These are phyloP conservation scores for Aphaenogaster rudis DNA, from an alignment of 1,140 invertebrate species.

Conservation along the genomic window DNA sequence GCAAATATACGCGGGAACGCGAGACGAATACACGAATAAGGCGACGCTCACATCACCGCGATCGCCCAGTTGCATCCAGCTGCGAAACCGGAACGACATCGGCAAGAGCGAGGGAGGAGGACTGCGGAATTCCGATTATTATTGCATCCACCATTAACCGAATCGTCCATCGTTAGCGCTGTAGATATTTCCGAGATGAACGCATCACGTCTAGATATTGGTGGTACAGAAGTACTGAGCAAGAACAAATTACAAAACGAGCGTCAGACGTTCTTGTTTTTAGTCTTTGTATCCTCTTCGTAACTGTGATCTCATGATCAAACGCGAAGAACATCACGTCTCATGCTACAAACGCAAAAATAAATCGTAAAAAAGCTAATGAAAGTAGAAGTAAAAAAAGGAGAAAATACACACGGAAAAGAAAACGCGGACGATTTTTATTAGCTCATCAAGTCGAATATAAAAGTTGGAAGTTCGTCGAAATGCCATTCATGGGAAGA, in stretches of 20 bases:
- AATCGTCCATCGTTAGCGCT: neutral
- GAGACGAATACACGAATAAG: conserved; percentile 32
- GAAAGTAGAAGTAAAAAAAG: neutral
- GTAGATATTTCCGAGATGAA: neutral
- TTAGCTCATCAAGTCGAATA: neutral
- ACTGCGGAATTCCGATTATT: neutral
- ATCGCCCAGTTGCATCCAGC: neutral
- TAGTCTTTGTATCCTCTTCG: neutral
- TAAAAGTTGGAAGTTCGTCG: neutral
- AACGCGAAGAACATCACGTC: neutral
- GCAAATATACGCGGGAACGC: conserved; percentile 16
- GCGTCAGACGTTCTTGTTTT: neutral
- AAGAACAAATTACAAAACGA: neutral
- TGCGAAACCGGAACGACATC: neutral
- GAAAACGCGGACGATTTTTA: neutral
- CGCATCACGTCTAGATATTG: neutral
- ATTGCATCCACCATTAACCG: neutral
- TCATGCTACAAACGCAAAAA: neutral
- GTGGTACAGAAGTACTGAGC: neutral
- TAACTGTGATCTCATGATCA: neutral
- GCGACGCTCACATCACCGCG: conserved; percentile 19
- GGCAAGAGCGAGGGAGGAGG: neutral
- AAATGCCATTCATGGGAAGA: neutral
- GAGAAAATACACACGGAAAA: neutral
- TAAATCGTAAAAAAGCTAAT: neutral